Conservation (phyloP, 2,113 vertebrate genomes). For the Callocephalon fimbriatum region DNA sequence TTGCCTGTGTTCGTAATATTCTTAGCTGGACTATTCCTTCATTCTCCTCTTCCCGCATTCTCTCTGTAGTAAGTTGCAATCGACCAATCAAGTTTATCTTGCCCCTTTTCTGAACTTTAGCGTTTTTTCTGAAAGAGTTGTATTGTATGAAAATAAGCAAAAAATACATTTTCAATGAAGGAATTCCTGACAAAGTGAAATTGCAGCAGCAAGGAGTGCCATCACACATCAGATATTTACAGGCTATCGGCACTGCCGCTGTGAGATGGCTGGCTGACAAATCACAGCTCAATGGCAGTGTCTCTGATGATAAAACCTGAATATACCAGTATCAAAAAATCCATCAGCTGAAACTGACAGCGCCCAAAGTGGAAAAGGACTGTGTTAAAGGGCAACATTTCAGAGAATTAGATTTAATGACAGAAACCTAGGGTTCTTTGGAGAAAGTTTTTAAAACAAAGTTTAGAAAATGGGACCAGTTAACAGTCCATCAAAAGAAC, state of each 20-base stretch:
- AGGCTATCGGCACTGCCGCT: background rate
- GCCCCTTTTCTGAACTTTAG: constrained; percentile 97
- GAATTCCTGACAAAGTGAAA: background rate
- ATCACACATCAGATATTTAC: background rate
- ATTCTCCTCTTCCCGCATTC: constrained; percentile 98
- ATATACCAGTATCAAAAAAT: background rate
- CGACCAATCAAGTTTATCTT: constrained; percentile 99
- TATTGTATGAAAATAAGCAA: background rate
- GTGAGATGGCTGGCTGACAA: background rate
- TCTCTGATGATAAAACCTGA: background rate
- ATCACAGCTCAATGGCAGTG: background rate
- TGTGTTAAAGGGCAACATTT: background rate
- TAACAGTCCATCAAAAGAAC: background rate
- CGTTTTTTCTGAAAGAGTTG: constrained; percentile 91
- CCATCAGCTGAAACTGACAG: background rate
- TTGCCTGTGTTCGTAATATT: constrained; percentile 97
- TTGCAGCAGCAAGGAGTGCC: background rate
- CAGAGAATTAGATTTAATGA: background rate
- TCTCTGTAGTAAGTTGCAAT: constrained; percentile 95
- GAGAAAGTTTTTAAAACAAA: background rate
- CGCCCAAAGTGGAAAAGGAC: background rate
- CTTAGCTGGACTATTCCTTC: constrained; percentile 98
- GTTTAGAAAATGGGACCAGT: background rate
- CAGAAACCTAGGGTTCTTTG: background rate
- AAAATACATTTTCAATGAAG: background rate